A percentile compares a stretch with the other conserved stretches of the same genome.
Evolutionary conservation across 2,113 vertebrate genomes (phyloP).

Genomic region (Hyperopisus bebe): DNA sequence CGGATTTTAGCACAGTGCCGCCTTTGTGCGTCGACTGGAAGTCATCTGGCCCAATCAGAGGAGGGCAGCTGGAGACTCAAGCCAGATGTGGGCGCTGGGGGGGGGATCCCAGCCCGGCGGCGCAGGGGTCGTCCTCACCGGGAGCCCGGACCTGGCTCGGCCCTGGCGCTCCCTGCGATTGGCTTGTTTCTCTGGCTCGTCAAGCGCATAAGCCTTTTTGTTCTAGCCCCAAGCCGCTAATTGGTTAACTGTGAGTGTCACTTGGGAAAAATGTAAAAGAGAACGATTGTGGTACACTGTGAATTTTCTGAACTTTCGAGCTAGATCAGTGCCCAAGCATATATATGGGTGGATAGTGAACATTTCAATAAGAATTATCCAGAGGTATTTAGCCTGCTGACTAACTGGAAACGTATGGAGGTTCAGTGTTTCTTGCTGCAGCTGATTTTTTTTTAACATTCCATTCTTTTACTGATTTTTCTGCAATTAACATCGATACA

Average conservation of each 20-base stretch:
- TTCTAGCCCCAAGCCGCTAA: neutral
- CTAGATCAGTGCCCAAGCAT: neutral
- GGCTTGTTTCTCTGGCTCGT: slow-evolving; percentile 17
- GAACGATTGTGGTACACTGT: neutral
- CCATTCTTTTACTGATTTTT: neutral
- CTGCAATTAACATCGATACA: neutral
- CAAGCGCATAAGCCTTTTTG: neutral
- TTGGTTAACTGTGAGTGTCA: neutral
- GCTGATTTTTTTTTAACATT: neutral
- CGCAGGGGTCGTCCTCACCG: slow-evolving; percentile 29
- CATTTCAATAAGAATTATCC: slow-evolving; percentile 7
- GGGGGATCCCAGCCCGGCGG: slow-evolving; percentile 36
- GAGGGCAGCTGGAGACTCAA: slow-evolving; percentile 39
- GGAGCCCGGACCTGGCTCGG: neutral
- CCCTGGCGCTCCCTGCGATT: slow-evolving; percentile 13
- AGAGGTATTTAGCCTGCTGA: neutral
- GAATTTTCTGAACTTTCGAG: neutral
- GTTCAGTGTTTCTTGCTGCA: neutral
- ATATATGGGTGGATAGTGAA: neutral
- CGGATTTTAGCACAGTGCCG: slow-evolving; percentile 30
- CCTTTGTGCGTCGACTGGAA: slow-evolving; percentile 45
- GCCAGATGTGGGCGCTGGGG: slow-evolving; percentile 36
- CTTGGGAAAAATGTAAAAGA: neutral
- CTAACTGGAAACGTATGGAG: neutral
- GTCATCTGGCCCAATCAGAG: slow-evolving; percentile 42